phyloP scores from a whole-genome alignment of 2,888 invertebrate genomes.

The Podabrus alpinus region DNA sequence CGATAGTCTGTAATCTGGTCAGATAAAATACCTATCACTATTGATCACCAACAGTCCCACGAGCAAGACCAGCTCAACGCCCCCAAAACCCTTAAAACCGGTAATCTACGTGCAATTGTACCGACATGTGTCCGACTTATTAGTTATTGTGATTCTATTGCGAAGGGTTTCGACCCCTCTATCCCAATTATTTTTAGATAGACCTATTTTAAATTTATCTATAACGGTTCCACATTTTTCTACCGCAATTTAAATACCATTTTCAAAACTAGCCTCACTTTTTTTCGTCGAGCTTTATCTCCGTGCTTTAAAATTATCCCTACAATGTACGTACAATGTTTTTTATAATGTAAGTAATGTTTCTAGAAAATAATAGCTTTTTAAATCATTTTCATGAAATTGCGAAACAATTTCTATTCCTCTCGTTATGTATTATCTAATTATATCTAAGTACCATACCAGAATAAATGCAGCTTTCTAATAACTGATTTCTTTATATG shows the following conservation, averaged over 20 bases:
- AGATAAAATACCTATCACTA: conserved; percentile 28
- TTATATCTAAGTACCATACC: neutral
- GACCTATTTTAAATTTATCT: neutral
- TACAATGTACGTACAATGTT: neutral
- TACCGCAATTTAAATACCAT: neutral
- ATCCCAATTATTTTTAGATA: neutral
- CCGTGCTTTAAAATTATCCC: neutral
- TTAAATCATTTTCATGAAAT: neutral
- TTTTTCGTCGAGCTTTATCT: neutral
- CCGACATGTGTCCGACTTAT: conserved; percentile 27
- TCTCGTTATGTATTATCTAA: neutral
- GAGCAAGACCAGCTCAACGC: conserved; percentile 8
- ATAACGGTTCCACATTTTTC: neutral
- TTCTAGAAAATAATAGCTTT: neutral
- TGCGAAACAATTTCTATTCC: neutral
- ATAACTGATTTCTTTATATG: neutral
- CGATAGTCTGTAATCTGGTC: conserved; percentile 29
- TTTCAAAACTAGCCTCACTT: neutral
- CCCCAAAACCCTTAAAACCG: conserved; percentile 16
- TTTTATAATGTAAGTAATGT: neutral
- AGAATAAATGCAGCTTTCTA: neutral
- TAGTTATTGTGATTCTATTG: conserved; percentile 11
- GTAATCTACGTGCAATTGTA: conserved; percentile 29
- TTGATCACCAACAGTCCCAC: conserved; percentile 27
- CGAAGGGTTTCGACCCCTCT: conserved; percentile 5